phyloP scores from a whole-genome alignment of 2,888 invertebrate genomes.

The Sarcophaga subvicina region DNA sequence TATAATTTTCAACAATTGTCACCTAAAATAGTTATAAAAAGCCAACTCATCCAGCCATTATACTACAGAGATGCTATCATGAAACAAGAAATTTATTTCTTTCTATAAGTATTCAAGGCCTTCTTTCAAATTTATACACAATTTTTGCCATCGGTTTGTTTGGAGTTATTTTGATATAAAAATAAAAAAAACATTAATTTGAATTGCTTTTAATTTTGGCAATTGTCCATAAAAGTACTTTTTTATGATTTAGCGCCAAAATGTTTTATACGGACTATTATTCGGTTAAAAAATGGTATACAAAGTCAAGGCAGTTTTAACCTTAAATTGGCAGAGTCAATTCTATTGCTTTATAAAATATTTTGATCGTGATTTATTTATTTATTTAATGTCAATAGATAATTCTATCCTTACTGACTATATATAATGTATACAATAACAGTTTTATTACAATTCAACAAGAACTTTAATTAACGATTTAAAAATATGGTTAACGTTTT shows the following conservation, averaged over 20 bases:
- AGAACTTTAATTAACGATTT: no score
- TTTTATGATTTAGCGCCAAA: not conserved
- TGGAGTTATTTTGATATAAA: no score
- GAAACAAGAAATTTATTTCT: not conserved
- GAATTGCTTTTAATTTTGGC: slow-evolving; percentile 11
- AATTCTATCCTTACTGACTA: no score
- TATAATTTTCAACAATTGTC: slow-evolving; percentile 23
- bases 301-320: slow-evolving; percentile 45
- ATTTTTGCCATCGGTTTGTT: not conserved
- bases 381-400: no score
- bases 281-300: slow-evolving; percentile 21
- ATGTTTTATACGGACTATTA: not conserved
- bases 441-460: no score
- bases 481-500: no score
- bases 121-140: slow-evolving; percentile 11
- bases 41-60: not conserved
- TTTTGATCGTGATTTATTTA: no score
- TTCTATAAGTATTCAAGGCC: slow-evolving; percentile 34
- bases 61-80: no score
- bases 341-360: no score
- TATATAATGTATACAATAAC: no score
- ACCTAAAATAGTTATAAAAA: slow-evolving; percentile 31
- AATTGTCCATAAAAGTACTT: slow-evolving; percentile 12
- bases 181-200: no score
- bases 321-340: not conserved